A percentile compares a stretch with the other conserved stretches of the same genome.
These are phyloP conservation scores for Taxidea taxus DNA, from an alignment of 2,113 vertebrate species.

Conservation along the genomic window DNA sequence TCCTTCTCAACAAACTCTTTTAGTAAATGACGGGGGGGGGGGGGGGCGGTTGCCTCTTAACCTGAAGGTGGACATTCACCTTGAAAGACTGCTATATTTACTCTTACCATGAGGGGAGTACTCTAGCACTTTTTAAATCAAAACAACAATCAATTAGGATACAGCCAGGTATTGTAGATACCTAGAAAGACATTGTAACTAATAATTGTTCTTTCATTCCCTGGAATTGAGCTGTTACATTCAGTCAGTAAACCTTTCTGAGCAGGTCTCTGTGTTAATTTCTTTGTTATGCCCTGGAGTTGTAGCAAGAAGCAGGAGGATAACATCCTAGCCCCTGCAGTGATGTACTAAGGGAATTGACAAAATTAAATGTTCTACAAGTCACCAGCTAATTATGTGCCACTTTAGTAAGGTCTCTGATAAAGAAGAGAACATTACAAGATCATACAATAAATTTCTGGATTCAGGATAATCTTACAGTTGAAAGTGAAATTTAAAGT, in stretches of 20 bases:
- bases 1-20: neutral
- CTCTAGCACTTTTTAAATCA: neutral
- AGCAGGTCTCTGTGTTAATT: neutral
- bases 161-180: neutral
- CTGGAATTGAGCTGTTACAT: neutral
- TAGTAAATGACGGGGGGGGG: neutral
- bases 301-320: neutral
- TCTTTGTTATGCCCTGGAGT: neutral
- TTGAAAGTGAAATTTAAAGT: neutral
- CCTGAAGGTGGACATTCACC: neutral
- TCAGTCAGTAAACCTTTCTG: neutral
- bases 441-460: neutral
- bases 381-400: neutral
- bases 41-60: neutral
- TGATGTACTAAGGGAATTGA: neutral
- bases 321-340: neutral
- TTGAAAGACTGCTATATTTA: neutral
- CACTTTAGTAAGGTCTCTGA: neutral
- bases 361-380: neutral
- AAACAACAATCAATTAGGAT: neutral
- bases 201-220: neutral
- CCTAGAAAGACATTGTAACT: neutral
- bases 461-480: neutral
- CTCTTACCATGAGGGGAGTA: neutral
- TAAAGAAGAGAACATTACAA: neutral